Percentiles rank a stretch among this genome's conserved stretches.
phyloP scores from a whole-genome alignment of 2,113 vertebrate genomes.

The Perca schrenkii region DNA sequence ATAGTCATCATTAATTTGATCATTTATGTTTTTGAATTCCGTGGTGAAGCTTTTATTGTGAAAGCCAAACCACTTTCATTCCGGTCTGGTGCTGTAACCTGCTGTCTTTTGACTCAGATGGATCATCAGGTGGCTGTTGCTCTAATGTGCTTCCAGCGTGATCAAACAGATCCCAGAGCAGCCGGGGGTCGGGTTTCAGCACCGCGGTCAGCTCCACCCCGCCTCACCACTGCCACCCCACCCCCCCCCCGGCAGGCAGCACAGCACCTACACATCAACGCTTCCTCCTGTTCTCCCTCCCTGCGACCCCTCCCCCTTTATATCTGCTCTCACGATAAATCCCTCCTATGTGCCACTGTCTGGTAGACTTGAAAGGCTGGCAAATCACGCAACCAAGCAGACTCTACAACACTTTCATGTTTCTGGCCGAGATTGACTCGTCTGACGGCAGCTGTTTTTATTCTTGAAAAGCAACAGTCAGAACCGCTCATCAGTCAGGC shows the following conservation, averaged over 20 bases:
- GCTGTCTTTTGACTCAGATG: constrained; percentile 21
- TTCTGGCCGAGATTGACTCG: constrained; percentile 68
- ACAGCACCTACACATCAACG: constrained; percentile 36
- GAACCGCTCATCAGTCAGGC: constrained; percentile 22
- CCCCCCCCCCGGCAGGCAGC: constrained; percentile 1
- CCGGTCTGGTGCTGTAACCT: constrained; percentile 13
- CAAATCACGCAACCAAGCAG: constrained; percentile 74
- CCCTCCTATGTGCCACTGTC: constrained; percentile 65
- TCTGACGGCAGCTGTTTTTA: constrained; percentile 51
- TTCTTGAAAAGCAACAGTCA: constrained; percentile 50
- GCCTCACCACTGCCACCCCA: constrained; percentile 66
- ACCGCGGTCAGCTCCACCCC: constrained; percentile 85
- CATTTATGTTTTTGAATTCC: not conserved
- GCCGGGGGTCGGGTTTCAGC: constrained; percentile 77
- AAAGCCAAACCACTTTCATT: constrained; percentile 1
- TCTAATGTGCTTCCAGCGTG: constrained; percentile 50
- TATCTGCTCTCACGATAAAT: constrained; percentile 52
- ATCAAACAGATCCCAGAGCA: constrained; percentile 59
- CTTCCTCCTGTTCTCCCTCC: constrained; percentile 28
- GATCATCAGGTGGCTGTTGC: constrained; percentile 74
- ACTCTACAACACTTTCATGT: constrained; percentile 63
- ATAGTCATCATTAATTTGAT: not conserved
- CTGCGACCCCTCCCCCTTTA: constrained; percentile 70
- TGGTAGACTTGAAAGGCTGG: constrained; percentile 83
- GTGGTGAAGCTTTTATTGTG: constrained; percentile 37